phyloP scores from a whole-genome alignment of 1,140 invertebrate genomes.

The Pomacea maculata region DNA sequence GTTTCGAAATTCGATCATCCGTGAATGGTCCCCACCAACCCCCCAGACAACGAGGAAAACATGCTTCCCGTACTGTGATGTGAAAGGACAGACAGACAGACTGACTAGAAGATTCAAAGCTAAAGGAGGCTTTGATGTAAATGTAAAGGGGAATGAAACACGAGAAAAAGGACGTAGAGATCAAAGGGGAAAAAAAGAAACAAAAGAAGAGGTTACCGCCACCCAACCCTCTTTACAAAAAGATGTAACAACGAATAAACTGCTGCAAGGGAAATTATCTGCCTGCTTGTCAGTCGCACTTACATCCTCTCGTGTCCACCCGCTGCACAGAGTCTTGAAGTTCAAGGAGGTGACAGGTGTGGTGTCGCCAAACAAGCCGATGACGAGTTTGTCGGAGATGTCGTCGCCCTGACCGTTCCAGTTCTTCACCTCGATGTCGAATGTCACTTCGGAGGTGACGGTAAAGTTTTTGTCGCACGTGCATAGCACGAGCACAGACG shows the following conservation, averaged over 20 bases:
- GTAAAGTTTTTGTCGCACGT: conserved; percentile 47
- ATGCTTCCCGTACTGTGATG: too few relatives aligned
- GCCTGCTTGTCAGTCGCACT: conserved; percentile 16
- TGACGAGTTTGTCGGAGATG: conserved; percentile 47
- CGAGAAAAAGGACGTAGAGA: background rate
- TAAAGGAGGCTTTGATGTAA: too few relatives aligned
- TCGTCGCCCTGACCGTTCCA: conserved; percentile 55
- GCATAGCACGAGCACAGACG: conserved; percentile 16
- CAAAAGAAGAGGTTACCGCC: background rate
- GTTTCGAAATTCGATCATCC: too few relatives aligned
- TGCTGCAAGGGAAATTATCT: background rate
- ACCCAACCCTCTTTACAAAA: background rate
- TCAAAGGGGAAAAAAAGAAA: background rate
- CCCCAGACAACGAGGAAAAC: too few relatives aligned
- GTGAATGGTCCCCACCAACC: too few relatives aligned
- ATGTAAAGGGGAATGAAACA: too few relatives aligned
- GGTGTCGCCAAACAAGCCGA: conserved; percentile 65
- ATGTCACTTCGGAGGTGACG: conserved; percentile 57
- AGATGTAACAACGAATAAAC: background rate
- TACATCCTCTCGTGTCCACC: conserved; percentile 54
- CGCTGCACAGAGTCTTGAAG: conserved; percentile 59
- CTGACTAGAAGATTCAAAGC: too few relatives aligned
- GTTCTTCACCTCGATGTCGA: conserved; percentile 60
- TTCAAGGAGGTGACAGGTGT: conserved; percentile 64
- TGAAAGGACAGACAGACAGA: too few relatives aligned